phyloP scores from a whole-genome alignment of 2,888 invertebrate genomes.

The Zele albiditarsus region DNA sequence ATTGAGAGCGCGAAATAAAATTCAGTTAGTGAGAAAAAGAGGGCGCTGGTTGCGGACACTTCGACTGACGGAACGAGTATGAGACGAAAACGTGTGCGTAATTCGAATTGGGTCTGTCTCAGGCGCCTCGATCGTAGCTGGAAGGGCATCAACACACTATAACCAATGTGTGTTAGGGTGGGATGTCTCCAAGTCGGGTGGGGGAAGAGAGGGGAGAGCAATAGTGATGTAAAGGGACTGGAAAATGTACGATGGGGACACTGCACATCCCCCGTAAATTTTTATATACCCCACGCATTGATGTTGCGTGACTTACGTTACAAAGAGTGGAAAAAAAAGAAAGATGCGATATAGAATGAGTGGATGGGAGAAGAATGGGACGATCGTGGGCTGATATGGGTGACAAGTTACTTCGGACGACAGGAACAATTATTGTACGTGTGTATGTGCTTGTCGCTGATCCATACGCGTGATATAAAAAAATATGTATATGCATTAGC shows the following conservation, averaged over 20 bases:
- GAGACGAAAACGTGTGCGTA: conserved; percentile 51
- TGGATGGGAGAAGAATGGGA: conserved; percentile 24
- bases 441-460: conserved; percentile 20
- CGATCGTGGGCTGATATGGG: conserved; percentile 22
- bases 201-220: conserved; percentile 48
- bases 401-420: conserved; percentile 35
- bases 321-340: conserved; percentile 9
- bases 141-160: conserved; percentile 46
- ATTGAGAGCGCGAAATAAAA: not conserved
- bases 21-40: conserved; percentile 6
- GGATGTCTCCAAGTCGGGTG: conserved; percentile 26
- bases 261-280: conserved; percentile 28
- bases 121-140: conserved; percentile 53
- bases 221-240: conserved; percentile 35
- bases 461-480: conserved; percentile 10
- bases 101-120: conserved; percentile 57
- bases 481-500: conserved; percentile 11
- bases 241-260: conserved; percentile 18
- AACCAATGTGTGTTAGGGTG: not conserved
- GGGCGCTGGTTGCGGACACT: conserved; percentile 51
- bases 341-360: conserved; percentile 19
- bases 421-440: conserved; percentile 26
- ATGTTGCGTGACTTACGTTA: conserved; percentile 15
- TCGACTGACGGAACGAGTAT: conserved; percentile 58
- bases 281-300: conserved; percentile 25